These are phyloP conservation scores for Vombatus ursinus DNA, from an alignment of 2,113 vertebrate species.

Conservation along the genomic window DNA sequence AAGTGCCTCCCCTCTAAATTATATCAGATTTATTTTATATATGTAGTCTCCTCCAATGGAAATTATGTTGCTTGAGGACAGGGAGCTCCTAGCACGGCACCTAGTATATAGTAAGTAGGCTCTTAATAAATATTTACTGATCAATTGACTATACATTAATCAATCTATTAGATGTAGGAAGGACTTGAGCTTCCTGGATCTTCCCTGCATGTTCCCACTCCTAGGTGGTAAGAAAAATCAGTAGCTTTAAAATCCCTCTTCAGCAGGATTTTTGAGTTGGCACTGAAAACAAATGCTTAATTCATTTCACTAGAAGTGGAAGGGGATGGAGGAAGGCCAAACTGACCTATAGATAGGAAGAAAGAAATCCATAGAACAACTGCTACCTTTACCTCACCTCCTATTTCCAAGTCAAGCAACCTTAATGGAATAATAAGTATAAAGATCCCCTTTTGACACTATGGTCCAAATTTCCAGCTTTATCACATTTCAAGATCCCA, in stretches of 20 bases:
- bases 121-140: neutral
- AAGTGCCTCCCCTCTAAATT: neutral
- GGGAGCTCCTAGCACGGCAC: neutral
- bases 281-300: neutral
- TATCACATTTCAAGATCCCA: neutral
- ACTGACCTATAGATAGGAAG: neutral
- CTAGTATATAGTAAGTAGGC: neutral
- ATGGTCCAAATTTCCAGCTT: neutral
- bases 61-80: neutral
- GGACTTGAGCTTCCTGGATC: neutral
- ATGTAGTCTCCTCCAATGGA: neutral
- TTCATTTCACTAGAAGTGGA: neutral
- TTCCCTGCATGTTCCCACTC: neutral
- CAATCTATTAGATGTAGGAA: neutral
- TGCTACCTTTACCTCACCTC: neutral
- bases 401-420: neutral
- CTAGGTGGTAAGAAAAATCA: neutral
- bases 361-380: neutral
- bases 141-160: neutral
- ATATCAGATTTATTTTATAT: neutral
- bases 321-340: neutral
- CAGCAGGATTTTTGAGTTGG: neutral
- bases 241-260: neutral
- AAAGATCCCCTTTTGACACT: neutral
- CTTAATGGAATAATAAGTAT: neutral